These are phyloP conservation scores for Dermochelys coriacea DNA, from an alignment of 2,797 vertebrate genomes.

Conservation along the genomic window DNA sequence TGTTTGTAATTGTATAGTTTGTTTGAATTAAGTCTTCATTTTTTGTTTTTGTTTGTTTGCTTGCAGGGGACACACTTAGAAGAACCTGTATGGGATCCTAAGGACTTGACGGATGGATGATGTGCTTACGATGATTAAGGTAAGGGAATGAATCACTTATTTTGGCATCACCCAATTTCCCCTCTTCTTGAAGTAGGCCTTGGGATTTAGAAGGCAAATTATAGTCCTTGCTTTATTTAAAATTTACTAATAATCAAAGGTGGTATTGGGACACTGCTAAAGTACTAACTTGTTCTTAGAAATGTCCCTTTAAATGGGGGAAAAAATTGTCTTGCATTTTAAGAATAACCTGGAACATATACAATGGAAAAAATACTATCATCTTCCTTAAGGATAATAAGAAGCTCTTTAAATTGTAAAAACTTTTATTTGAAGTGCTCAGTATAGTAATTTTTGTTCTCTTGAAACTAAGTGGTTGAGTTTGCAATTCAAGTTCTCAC, in stretches of 20 bases:
- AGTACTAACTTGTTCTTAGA: not conserved
- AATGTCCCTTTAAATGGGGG: constrained; percentile 45
- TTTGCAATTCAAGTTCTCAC: constrained; percentile 64
- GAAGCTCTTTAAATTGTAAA: constrained; percentile 51
- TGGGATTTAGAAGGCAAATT: fast-evolving
- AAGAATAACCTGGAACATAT: constrained; percentile 63
- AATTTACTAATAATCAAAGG: fast-evolving
- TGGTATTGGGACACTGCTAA: not conserved
- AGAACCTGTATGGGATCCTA: constrained; percentile 80
- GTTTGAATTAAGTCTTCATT: not conserved
- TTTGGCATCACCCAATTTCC: not conserved
- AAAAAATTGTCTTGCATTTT: constrained; percentile 61
- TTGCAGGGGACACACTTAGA: constrained; percentile 69
- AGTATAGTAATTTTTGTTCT: constrained; percentile 71
- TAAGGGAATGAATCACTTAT: constrained; percentile 54
- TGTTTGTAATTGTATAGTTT: not conserved
- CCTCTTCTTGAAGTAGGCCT: constrained; percentile 1
- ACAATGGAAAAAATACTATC: constrained; percentile 67
- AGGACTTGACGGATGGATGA: constrained; percentile 74
- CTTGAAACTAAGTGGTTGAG: constrained; percentile 49
- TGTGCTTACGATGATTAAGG: constrained; percentile 73
- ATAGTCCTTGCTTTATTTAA: fast-evolving
- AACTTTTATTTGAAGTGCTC: constrained; percentile 48
- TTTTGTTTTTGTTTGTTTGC: not conserved
- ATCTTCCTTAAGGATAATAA: constrained; percentile 65